A percentile compares a stretch with the other conserved stretches of the same genome.
Evolutionary conservation across 2,797 vertebrate genomes (phyloP).

Genomic region (Pteropus rufus): DNA sequence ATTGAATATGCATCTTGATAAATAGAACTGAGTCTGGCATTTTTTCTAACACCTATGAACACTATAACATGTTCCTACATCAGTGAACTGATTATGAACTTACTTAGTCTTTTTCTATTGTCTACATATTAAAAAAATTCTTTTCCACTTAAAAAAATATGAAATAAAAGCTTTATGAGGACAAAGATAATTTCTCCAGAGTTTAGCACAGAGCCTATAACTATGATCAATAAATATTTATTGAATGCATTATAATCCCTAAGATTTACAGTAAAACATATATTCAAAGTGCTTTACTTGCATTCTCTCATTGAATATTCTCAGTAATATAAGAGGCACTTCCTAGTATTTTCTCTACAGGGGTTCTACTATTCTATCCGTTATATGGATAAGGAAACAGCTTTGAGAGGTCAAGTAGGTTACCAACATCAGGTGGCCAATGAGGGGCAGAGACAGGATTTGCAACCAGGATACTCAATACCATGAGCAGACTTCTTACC

Average conservation of each 20-base stretch:
- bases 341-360: neutral
- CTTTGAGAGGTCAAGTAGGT: neutral
- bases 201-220: neutral
- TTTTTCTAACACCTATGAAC: neutral
- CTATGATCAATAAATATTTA: neutral
- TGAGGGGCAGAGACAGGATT: neutral
- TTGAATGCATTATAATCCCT: neutral
- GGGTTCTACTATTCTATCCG: neutral
- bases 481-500: neutral
- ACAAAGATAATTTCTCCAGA: neutral
- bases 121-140: neutral
- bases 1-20: neutral
- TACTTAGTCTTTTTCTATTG: neutral
- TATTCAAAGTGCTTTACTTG: neutral
- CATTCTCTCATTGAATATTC: neutral
- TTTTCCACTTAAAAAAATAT: neutral
- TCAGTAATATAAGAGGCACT: neutral
- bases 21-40: conserved; percentile 1
- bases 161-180: neutral
- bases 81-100: neutral
- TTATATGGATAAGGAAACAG: neutral
- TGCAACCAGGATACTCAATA: neutral
- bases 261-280: neutral
- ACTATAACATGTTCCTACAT: neutral
- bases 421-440: neutral